Evolutionary conservation across 2,888 invertebrate genomes (phyloP), one percentile per base, ranked within the genome.

Genomic region (Invenusta paracnida): DNA sequence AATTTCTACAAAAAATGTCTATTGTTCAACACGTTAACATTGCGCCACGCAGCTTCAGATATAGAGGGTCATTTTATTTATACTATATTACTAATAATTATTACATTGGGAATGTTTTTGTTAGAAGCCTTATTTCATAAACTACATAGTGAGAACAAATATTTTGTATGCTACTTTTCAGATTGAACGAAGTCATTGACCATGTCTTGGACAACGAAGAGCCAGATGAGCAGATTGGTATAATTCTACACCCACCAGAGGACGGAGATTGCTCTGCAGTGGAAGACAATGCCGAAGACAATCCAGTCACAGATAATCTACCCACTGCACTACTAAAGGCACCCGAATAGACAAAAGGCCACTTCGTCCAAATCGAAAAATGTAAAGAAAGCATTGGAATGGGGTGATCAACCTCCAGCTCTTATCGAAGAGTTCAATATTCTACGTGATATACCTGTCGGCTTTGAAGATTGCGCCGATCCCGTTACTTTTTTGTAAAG

Each of bases 391-490:
- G 23, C 23, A 2, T 11, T 79, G 27, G 27, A 79, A 79, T 79
- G n/a, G 79, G n/a, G 23, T 11, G 79, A 48, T 48, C 48, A 5
- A 48, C 48, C 48, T 48, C 48, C 17, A 11, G 48, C 5, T 48
- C 48, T 11, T 11, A 17, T 48, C 17, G 48, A 48, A 48, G 48
- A 48, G 11, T 79, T 79, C 23, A 23, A 11, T 2, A 79, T 79
- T 25, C 27, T 79, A 27, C 23, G 23, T 11, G 79, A 79, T 25
- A 79, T 25, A 79, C 23, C 23, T 79, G 79, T 27, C 23, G 79
- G 79, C 11, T 79, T 79, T 79, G 79, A 79, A 11, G 79, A 79
- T 79, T 79, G 79, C 27, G n/a, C 23, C 2, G 79, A n/a, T n/a
- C 23, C 79, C 5, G 27, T n/a, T 5, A 79, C 27, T 79, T 79